These are phyloP conservation scores for Polydrusus pterygomalis DNA, from an alignment of 2,888 invertebrate genomes.

Conservation along the genomic window DNA sequence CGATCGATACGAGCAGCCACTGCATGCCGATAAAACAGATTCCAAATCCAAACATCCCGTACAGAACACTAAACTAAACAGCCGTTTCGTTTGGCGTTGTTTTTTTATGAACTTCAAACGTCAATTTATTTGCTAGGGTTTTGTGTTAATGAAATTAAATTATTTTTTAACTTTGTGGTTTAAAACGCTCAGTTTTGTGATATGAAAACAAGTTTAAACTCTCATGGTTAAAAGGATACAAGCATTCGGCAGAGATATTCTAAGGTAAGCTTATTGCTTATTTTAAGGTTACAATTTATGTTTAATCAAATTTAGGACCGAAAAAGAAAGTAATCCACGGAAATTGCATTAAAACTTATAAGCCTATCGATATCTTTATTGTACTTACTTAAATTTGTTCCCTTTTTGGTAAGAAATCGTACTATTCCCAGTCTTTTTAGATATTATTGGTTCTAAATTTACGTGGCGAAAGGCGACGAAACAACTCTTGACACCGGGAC, in stretches of 20 bases:
- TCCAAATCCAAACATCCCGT: too few species aligned
- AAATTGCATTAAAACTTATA: neutral
- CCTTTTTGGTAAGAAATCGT: too few species aligned
- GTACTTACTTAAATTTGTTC: neutral
- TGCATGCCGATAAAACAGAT: slow-evolving; percentile 1
- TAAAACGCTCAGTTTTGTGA: neutral
- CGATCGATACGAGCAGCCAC: neutral
- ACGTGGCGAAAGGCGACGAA: slow-evolving; percentile 8
- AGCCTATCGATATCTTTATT: neutral
- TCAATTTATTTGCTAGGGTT: slow-evolving; percentile 19
- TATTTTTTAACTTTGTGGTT: neutral
- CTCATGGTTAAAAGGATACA: neutral
- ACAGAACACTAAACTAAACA: slow-evolving; percentile 23
- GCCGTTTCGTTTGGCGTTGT: slow-evolving; percentile 12
- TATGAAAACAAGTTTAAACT: neutral
- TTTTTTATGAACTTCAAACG: neutral
- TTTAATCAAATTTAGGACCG: neutral
- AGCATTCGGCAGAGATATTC: neutral
- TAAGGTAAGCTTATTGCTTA: neutral
- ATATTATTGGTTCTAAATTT: too few species aligned
- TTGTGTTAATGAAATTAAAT: slow-evolving; percentile 16
- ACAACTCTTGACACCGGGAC: neutral
- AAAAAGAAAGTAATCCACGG: neutral
- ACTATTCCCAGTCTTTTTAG: too few species aligned
- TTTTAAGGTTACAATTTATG: slow-evolving; percentile 12